Conservation (phyloP, 2,797 vertebrate species). For the Chaunax sp. region DNA sequence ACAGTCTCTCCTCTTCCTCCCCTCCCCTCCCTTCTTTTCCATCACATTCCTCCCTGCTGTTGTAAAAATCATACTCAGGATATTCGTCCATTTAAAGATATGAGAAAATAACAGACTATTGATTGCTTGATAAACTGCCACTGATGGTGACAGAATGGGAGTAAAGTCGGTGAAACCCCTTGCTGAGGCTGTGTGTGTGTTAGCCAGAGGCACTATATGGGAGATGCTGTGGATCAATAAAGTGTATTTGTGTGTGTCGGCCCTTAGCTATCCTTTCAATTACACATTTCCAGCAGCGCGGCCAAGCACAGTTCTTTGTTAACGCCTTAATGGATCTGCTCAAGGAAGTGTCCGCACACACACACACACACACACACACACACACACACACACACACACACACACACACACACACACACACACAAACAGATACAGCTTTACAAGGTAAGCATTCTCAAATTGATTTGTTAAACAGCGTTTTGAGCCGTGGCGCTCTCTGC, state of each 20-base stretch:
- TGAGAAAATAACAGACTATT: slow-evolving; percentile 81
- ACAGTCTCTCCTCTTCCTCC: not conserved
- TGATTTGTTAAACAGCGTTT: slow-evolving; percentile 90
- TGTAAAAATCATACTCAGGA: slow-evolving; percentile 81
- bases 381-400: slow-evolving; percentile 53
- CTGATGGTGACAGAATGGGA: slow-evolving; percentile 66
- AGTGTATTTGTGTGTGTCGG: slow-evolving; percentile 83
- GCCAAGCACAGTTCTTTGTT: slow-evolving; percentile 85
- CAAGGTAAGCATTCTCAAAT: slow-evolving; percentile 90
- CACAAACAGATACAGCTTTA: slow-evolving; percentile 81
- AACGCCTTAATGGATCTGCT: slow-evolving; percentile 86
- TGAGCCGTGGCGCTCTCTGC: slow-evolving; percentile 83
- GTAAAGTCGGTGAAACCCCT: slow-evolving; percentile 65
- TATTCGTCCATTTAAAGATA: slow-evolving; percentile 82
- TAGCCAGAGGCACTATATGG: slow-evolving; percentile 68
- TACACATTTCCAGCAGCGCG: slow-evolving; percentile 86
- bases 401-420: slow-evolving; percentile 33
- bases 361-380: slow-evolving; percentile 20
- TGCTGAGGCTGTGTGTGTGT: slow-evolving; percentile 63
- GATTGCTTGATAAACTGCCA: slow-evolving; percentile 78
- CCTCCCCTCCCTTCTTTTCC: slow-evolving; percentile 41
- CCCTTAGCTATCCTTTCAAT: slow-evolving; percentile 88
- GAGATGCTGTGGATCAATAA: slow-evolving; percentile 81
- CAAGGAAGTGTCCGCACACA: slow-evolving; percentile 73
- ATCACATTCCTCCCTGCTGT: slow-evolving; percentile 69